Evolutionary conservation across 2,113 vertebrate genomes (phyloP).

Genomic region (Arvicanthis niloticus): DNA sequence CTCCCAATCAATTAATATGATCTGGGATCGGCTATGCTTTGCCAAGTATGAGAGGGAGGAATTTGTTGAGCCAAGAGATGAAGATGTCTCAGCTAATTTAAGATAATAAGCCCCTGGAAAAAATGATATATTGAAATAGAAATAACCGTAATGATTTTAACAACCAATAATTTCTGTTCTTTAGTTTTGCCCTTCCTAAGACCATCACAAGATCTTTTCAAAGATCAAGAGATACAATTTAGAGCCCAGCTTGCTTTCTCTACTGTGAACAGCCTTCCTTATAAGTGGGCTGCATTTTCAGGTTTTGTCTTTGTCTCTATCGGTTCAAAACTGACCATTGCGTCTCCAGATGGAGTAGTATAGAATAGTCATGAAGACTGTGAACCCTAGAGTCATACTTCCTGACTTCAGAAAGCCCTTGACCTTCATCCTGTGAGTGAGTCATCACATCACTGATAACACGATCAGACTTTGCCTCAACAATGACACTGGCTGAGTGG

Average conservation of each 20-base stretch:
- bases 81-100: neutral
- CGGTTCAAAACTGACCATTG: neutral
- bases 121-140: neutral
- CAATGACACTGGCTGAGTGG: no score
- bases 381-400: no score
- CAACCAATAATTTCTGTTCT: neutral
- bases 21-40: neutral
- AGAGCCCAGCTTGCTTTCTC: neutral
- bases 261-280: neutral
- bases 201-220: no score
- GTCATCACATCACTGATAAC: neutral
- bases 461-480: neutral
- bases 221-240: fast-evolving
- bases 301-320: neutral
- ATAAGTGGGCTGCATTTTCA: fast-evolving
- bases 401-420: no score
- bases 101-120: neutral
- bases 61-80: neutral
- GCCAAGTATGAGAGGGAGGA: neutral
- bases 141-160: neutral
- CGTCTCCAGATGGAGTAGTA: no score
- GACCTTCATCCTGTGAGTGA: neutral
- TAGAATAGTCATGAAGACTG: neutral
- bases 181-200: neutral
- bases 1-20: neutral